A percentile compares a stretch with the other conserved stretches of the same genome.
Evolutionary conservation across 2,888 invertebrate species (phyloP).

Genomic region (Nematopogon swammerdamellus): DNA sequence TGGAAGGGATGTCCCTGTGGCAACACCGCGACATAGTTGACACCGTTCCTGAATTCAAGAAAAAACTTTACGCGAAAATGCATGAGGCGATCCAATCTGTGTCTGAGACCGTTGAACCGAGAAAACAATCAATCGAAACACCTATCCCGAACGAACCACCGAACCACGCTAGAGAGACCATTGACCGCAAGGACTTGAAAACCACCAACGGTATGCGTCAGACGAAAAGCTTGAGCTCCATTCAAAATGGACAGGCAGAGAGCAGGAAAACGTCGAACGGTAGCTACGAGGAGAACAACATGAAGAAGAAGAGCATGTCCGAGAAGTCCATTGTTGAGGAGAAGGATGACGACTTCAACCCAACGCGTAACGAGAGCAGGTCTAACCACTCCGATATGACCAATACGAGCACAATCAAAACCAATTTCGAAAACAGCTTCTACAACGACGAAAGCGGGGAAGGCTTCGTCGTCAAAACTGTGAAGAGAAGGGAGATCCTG

Average conservation of each 20-base stretch:
- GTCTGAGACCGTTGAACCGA: slow-evolving; percentile 34
- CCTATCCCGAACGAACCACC: slow-evolving; percentile 22
- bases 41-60: slow-evolving; percentile 55
- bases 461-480: slow-evolving; percentile 66
- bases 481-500: slow-evolving; percentile 68
- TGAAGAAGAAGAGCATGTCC: slow-evolving; percentile 42
- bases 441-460: slow-evolving; percentile 64
- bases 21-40: slow-evolving; percentile 81
- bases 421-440: slow-evolving; percentile 62
- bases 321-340: slow-evolving; percentile 45
- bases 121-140: slow-evolving; percentile 31
- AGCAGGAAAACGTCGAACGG: slow-evolving; percentile 26
- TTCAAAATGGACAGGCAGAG: slow-evolving; percentile 41
- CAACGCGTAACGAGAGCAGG: slow-evolving; percentile 40
- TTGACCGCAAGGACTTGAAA: slow-evolving; percentile 44
- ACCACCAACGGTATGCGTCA: slow-evolving; percentile 40
- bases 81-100: slow-evolving; percentile 43
- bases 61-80: slow-evolving; percentile 42
- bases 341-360: slow-evolving; percentile 34
- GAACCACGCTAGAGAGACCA: slow-evolving; percentile 36
- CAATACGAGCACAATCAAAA: slow-evolving; percentile 50
- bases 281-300: slow-evolving; percentile 29
- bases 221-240: slow-evolving; percentile 46
- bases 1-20: slow-evolving; percentile 87
- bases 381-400: slow-evolving; percentile 39